These are phyloP conservation scores for Teleiodes luculella DNA, from an alignment of 2,888 invertebrate species.

Conservation along the genomic window DNA sequence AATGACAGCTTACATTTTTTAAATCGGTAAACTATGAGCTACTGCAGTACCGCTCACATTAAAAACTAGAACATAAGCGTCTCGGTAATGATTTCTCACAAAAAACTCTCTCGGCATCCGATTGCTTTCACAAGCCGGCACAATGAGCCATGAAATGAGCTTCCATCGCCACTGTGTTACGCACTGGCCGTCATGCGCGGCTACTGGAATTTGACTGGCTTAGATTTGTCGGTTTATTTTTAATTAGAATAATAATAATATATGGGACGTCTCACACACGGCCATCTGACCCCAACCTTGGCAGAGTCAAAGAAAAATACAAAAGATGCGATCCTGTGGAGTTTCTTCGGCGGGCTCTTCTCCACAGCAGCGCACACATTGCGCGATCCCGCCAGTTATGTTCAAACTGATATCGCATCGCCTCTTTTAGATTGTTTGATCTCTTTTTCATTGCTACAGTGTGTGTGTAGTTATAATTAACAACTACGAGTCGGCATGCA, in stretches of 20 bases:
- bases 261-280: no score
- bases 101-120: constrained; percentile 40
- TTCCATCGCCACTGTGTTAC: constrained; percentile 64
- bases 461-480: no score
- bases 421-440: no score
- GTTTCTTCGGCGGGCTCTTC: no score
- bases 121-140: constrained; percentile 66
- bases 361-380: no score
- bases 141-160: constrained; percentile 72
- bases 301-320: no score
- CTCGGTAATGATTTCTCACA: constrained; percentile 47
- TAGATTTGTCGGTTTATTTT: not conserved
- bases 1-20: not conserved
- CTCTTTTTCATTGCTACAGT: no score
- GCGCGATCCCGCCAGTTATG: no score
- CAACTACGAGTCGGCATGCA: no score
- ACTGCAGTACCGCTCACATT: not conserved
- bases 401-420: no score
- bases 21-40: not conserved
- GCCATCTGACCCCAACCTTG: no score
- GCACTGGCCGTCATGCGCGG: constrained; percentile 40
- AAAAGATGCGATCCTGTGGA: no score
- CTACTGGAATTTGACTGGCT: constrained; percentile 24
- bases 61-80: constrained; percentile 50
- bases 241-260: not conserved